Percentiles rank a stretch among this genome's conserved stretches.
These are phyloP conservation scores for Loris lydekkerianus DNA, from an alignment of 2,797 vertebrate species.

Conservation along the genomic window DNA sequence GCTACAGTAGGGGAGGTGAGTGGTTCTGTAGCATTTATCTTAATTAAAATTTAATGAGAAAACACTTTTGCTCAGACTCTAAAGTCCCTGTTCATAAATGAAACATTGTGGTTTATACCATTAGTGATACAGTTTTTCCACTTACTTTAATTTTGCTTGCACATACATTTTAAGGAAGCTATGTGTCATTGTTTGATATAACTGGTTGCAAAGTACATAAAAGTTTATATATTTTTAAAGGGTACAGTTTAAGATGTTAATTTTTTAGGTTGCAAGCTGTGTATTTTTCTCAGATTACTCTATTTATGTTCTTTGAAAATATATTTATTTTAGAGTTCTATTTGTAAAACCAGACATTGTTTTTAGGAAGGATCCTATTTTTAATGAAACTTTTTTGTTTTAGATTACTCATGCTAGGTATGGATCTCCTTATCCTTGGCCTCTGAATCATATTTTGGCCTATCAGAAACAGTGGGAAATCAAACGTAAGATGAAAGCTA, in stretches of 20 bases:
- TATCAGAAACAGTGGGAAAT: slow-evolving; percentile 98
- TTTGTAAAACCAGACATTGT: slow-evolving; percentile 63
- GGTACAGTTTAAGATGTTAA: slow-evolving; percentile 83
- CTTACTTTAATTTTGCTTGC: slow-evolving; percentile 91
- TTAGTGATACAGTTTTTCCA: slow-evolving; percentile 92
- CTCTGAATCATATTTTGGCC: slow-evolving; percentile 95
- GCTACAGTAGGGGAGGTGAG: slow-evolving; percentile 94
- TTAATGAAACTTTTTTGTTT: slow-evolving; percentile 69
- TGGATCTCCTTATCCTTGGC: slow-evolving; percentile 98
- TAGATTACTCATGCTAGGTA: slow-evolving; percentile 97
- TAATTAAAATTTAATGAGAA: slow-evolving; percentile 99
- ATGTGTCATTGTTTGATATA: slow-evolving; percentile 88
- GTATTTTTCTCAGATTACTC: slow-evolving; percentile 67
- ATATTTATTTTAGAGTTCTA: slow-evolving; percentile 67
- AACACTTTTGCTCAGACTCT: slow-evolving; percentile 93
- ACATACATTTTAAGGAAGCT: slow-evolving; percentile 89
- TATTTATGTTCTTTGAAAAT: slow-evolving; percentile 60
- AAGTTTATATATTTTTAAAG: slow-evolving; percentile 85
- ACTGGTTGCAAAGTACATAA: slow-evolving; percentile 83
- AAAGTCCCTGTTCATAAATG: slow-evolving; percentile 96
- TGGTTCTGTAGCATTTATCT: slow-evolving; percentile 95
- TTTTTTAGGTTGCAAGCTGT: slow-evolving; percentile 79
- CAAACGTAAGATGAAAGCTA: slow-evolving; percentile 96
- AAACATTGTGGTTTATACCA: slow-evolving; percentile 94
- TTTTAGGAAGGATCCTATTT: slow-evolving; percentile 48